Evolutionary conservation across 1,140 invertebrate genomes (phyloP).

Genomic region (Homarus americanus): DNA sequence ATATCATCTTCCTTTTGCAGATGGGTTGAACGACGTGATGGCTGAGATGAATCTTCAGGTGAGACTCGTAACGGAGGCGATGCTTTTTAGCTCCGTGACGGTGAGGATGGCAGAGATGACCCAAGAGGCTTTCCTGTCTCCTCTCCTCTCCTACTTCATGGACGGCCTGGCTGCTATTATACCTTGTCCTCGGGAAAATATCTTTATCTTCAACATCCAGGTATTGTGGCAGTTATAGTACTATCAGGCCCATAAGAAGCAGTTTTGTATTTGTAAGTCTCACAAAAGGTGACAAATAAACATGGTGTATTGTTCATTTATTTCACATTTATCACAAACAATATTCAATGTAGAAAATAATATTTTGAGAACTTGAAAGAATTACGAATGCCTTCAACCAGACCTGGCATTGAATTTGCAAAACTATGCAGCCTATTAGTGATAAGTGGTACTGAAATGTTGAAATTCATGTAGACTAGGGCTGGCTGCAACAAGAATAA

Average conservation of each 20-base stretch:
- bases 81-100: slow-evolving; percentile 96
- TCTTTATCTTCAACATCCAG: slow-evolving; percentile 95
- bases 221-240: slow-evolving; percentile 77
- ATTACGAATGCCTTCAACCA: too few species aligned
- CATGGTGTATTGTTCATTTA: neutral
- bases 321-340: neutral
- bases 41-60: slow-evolving; percentile 93
- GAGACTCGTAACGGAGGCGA: slow-evolving; percentile 94
- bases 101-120: slow-evolving; percentile 96
- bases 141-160: slow-evolving; percentile 91
- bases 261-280: too few species aligned
- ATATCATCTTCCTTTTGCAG: slow-evolving; percentile 81
- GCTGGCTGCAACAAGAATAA: too few species aligned
- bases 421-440: too few species aligned
- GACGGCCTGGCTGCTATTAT: slow-evolving; percentile 95
- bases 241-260: too few species aligned
- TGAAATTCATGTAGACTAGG: too few species aligned
- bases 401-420: too few species aligned
- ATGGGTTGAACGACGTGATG: slow-evolving; percentile 94
- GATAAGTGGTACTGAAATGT: too few species aligned
- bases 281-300: too few species aligned
- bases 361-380: too few species aligned
- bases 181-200: slow-evolving; percentile 93
- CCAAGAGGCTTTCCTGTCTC: slow-evolving; percentile 94
- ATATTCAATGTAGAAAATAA: neutral